phyloP scores from a whole-genome alignment of 2,797 vertebrate species.

The Eulemur coronatus region DNA sequence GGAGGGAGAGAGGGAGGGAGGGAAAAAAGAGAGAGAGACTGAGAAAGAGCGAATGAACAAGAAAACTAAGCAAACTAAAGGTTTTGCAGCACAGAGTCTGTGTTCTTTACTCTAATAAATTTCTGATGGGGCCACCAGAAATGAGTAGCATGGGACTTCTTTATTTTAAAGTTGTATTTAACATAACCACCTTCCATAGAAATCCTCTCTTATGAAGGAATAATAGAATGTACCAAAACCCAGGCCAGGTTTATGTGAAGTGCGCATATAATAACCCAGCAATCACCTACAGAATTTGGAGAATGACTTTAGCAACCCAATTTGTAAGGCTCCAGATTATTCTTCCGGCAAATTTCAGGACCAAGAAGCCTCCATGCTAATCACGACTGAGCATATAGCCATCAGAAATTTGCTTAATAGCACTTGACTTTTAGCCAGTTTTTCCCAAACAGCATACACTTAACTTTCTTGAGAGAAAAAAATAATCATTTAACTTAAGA shows the following conservation, averaged over 20 bases:
- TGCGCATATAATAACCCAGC: not conserved
- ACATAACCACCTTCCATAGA: not conserved
- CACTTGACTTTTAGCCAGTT: not conserved
- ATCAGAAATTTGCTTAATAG: not conserved
- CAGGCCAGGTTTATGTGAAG: constrained; percentile 38
- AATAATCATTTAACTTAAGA: constrained; percentile 16
- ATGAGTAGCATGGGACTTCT: not conserved
- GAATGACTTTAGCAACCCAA: constrained; percentile 13
- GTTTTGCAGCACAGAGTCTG: not conserved
- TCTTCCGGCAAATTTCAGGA: not conserved
- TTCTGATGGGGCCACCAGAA: not conserved
- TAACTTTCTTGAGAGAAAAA: not conserved
- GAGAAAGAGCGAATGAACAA: not conserved
- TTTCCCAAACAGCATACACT: constrained; percentile 7
- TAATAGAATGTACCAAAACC: constrained; percentile 21
- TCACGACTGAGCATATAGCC: not conserved
- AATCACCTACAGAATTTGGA: not conserved
- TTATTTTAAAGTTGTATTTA: constrained; percentile 45
- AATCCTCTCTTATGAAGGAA: not conserved
- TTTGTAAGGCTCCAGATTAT: constrained; percentile 3
- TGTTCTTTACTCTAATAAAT: not conserved
- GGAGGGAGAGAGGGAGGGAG: not conserved
- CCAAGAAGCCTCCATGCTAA: not conserved
- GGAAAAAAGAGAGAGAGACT: not conserved
- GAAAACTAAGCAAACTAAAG: not conserved